phyloP scores from a whole-genome alignment of 1,140 invertebrate species.

The Drosophila leontia region DNA sequence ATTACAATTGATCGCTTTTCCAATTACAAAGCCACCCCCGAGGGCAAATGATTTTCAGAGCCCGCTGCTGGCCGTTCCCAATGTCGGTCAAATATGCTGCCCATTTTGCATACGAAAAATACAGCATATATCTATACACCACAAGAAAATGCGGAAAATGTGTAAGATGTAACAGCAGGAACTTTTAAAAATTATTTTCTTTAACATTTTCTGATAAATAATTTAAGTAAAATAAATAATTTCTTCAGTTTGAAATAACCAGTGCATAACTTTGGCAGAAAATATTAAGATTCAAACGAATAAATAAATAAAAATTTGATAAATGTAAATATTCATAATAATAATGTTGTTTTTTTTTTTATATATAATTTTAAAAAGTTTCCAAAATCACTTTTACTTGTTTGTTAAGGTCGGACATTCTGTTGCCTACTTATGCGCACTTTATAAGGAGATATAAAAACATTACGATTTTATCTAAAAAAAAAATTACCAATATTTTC shows the following conservation, averaged over 20 bases:
- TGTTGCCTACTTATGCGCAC: neutral
- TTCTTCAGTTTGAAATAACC: too few relatives aligned
- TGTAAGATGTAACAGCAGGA: neutral
- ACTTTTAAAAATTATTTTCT: neutral
- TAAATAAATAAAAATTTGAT: too few relatives aligned
- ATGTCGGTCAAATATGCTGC: conserved; percentile 53
- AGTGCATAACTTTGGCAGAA: neutral
- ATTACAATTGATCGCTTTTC: conserved; percentile 55
- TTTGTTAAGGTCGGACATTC: neutral
- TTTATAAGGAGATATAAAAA: too few relatives aligned
- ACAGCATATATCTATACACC: conserved; percentile 4
- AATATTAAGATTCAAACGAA: neutral
- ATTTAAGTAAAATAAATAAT: neutral
- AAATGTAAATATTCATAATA: too few relatives aligned
- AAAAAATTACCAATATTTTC: conserved; percentile 1
- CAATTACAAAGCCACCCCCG: conserved; percentile 39
- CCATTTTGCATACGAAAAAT: conserved; percentile 49
- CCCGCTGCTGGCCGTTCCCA: conserved; percentile 22
- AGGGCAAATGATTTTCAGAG: conserved; percentile 37
- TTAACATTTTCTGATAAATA: neutral
- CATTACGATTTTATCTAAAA: neutral
- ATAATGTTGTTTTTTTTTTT: too few relatives aligned
- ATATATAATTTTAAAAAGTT: neutral
- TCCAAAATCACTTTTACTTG: neutral
- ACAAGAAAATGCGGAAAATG: neutral